phyloP scores from a whole-genome alignment of 1,140 invertebrate genomes.

The Physella acuta region DNA sequence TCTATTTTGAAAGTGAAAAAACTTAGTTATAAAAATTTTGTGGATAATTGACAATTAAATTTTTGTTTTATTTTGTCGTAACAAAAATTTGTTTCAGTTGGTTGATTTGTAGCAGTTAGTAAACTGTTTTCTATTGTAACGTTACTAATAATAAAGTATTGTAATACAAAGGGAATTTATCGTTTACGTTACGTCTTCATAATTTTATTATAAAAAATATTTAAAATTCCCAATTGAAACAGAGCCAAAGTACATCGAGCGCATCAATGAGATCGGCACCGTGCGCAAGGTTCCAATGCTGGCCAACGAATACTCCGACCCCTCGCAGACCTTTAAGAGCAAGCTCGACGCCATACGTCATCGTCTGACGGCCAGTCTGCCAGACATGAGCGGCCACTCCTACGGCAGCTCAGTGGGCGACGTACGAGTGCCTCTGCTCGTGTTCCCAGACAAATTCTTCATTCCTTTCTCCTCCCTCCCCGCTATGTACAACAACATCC shows the following conservation, averaged over 20 bases:
- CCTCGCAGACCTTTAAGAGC: not conserved
- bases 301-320: not conserved
- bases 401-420: not conserved
- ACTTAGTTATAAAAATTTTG: not conserved
- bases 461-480: not conserved
- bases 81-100: not conserved
- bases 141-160: too few relatives aligned
- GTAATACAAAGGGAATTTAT: not conserved
- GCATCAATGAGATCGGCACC: slow-evolving; percentile 4
- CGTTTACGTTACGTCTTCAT: not conserved
- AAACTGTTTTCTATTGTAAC: too few relatives aligned
- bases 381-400: not conserved
- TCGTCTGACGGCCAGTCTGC: slow-evolving; percentile 12
- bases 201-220: too few relatives aligned
- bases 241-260: slow-evolving; percentile 11
- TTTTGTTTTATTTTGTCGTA: not conserved
- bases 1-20: not conserved
- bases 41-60: not conserved
- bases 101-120: not conserved
- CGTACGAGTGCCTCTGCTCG: not conserved
- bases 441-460: slow-evolving; percentile 6
- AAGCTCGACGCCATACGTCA: slow-evolving; percentile 14
- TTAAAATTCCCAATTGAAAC: too few relatives aligned
- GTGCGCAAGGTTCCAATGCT: not conserved
- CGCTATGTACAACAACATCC: not conserved